phyloP scores from a whole-genome alignment of 2,113 vertebrate genomes.

The Falcunculus frontatus region DNA sequence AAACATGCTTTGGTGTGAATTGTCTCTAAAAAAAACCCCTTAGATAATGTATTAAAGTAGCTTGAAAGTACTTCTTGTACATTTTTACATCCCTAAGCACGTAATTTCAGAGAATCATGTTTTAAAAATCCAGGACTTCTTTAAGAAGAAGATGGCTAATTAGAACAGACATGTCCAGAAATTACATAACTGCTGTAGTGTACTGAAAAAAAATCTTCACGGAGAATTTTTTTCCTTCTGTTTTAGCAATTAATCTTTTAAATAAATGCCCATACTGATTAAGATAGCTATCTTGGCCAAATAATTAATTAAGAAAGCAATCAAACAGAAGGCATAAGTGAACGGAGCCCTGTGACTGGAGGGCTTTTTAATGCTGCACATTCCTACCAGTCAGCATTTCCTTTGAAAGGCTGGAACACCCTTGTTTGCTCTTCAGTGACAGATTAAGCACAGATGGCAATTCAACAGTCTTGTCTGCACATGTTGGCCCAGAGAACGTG shows the following conservation, averaged over 20 bases:
- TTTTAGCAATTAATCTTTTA: background rate
- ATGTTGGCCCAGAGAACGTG: slow-evolving; percentile 38
- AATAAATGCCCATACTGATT: background rate
- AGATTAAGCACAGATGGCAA: slow-evolving; percentile 62
- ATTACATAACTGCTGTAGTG: background rate
- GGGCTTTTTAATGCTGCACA: background rate
- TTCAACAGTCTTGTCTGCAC: slow-evolving; percentile 37
- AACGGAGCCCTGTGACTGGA: background rate
- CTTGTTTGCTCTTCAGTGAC: slow-evolving; percentile 57
- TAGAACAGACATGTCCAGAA: background rate
- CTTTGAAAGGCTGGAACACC: slow-evolving; percentile 30
- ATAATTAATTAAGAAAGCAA: background rate
- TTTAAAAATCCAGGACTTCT: background rate
- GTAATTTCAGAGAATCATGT: background rate
- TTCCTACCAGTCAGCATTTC: slow-evolving; percentile 47
- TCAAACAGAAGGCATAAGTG: background rate
- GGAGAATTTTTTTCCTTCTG: background rate
- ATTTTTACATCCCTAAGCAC: background rate
- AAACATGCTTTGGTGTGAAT: background rate
- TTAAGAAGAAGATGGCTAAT: background rate
- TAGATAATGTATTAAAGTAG: background rate
- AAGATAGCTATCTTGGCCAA: background rate
- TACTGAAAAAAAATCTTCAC: background rate
- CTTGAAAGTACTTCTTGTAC: background rate
- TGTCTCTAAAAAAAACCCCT: background rate